Conservation (phyloP, 2,797 vertebrate species). For the Esox masquinongy region DNA sequence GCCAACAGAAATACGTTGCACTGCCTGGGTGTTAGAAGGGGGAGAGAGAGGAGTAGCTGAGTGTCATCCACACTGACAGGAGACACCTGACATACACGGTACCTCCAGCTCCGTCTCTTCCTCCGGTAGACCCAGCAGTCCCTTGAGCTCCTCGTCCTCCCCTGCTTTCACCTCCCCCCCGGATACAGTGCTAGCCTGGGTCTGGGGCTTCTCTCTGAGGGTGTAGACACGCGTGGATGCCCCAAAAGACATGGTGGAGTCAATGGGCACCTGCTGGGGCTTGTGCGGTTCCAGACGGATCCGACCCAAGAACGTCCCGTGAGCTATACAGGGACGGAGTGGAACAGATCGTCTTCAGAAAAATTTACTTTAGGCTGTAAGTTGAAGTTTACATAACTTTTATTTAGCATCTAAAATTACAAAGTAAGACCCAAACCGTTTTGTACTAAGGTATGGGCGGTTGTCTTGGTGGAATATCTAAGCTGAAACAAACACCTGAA, state of each 20-base stretch:
- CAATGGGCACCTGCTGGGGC: constrained; percentile 89
- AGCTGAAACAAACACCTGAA: background rate
- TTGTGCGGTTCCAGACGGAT: constrained; percentile 87
- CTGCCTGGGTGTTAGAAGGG: background rate
- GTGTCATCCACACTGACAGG: no score
- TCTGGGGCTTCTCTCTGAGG: constrained; percentile 85
- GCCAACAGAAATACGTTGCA: background rate
- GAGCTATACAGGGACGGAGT: constrained; percentile 64
- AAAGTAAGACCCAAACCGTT: background rate
- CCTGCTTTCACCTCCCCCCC: constrained; percentile 80
- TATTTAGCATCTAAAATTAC: background rate
- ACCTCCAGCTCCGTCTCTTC: constrained; percentile 88
- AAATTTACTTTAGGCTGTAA: background rate
- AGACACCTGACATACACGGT: constrained; percentile 11
- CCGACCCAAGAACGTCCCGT: constrained; percentile 85
- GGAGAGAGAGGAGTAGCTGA: background rate
- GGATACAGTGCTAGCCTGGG: constrained; percentile 75
- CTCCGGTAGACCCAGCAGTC: constrained; percentile 85
- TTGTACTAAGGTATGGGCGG: background rate
- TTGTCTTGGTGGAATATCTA: background rate
- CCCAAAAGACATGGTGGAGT: constrained; percentile 87
- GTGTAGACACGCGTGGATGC: constrained; percentile 85
- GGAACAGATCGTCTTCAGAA: background rate
- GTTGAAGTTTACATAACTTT: background rate
- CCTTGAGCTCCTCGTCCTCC: constrained; percentile 87